Percentiles rank a stretch among this genome's conserved stretches.
These are phyloP conservation scores for Eupithecia exiguata DNA, from an alignment of 2,888 invertebrate species.

Conservation along the genomic window DNA sequence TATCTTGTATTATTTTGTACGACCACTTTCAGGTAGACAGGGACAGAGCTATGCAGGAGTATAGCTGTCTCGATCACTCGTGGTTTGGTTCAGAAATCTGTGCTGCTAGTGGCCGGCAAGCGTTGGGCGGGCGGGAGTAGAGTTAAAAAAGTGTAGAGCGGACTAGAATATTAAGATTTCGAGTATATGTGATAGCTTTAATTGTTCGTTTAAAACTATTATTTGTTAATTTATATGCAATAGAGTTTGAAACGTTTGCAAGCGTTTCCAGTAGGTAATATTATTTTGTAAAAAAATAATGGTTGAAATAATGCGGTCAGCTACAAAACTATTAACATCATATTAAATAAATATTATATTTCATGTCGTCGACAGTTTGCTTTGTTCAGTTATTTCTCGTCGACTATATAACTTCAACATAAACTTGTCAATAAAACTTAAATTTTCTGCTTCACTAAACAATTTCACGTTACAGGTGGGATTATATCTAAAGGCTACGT, in stretches of 20 bases:
- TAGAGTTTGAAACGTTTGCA: neutral
- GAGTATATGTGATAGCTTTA: neutral
- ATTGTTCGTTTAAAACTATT: neutral
- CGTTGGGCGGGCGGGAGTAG: slow-evolving; percentile 69
- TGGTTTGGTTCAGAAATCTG: slow-evolving; percentile 67
- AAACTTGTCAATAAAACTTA: no score
- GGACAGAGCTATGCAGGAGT: slow-evolving; percentile 47
- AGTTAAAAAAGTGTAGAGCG: slow-evolving; percentile 49
- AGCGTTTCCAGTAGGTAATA: neutral
- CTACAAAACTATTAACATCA: neutral
- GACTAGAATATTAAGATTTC: slow-evolving; percentile 23
- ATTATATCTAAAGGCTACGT: neutral
- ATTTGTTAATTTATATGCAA: neutral
- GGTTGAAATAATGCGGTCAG: neutral
- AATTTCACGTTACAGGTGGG: neutral
- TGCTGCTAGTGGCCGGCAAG: slow-evolving; percentile 67
- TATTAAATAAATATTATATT: neutral
- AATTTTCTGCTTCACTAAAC: neutral
- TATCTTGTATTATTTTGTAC: slow-evolving; percentile 60
- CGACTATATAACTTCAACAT: no score
- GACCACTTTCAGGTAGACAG: slow-evolving; percentile 59
- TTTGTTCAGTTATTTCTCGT: neutral
- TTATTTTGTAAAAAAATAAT: neutral
- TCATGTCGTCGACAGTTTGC: neutral
- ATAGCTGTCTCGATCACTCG: slow-evolving; percentile 54